Conservation (phyloP, 1,140 invertebrate species). For the Glossosoma conforme region DNA sequence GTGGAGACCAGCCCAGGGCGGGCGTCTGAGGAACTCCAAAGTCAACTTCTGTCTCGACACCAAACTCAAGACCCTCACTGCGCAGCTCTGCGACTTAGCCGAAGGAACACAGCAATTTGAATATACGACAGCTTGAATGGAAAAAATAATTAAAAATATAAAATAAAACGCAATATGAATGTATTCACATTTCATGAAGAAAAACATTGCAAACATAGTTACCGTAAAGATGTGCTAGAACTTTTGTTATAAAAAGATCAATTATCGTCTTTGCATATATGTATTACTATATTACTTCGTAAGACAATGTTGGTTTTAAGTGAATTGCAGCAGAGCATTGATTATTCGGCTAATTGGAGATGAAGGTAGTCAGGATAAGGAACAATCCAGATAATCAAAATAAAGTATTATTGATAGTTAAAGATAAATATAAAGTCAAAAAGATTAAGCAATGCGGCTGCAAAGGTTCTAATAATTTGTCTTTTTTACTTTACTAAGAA, state of each 20-base stretch:
- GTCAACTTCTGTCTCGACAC: constrained; percentile 80
- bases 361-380: constrained; percentile 3
- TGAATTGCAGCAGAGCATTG: background rate
- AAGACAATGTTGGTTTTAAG: background rate
- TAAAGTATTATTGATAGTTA: background rate
- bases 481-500: too few species aligned
- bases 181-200: too few species aligned
- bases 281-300: too few species aligned
- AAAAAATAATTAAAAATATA: background rate
- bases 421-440: background rate
- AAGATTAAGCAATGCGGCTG: too few species aligned
- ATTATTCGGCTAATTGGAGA: constrained; percentile 5
- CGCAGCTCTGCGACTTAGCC: constrained; percentile 40
- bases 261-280: background rate
- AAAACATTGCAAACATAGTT: background rate
- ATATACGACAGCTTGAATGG: constrained; percentile 23
- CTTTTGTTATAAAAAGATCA: too few species aligned
- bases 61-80: constrained; percentile 36
- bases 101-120: constrained; percentile 43
- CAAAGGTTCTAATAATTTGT: too few species aligned
- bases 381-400: constrained; percentile 6
- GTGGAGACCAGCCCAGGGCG: constrained; percentile 68
- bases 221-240: too few species aligned
- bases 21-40: constrained; percentile 66
- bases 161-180: background rate